These are phyloP conservation scores for Drosophila incognita DNA, from an alignment of 2,888 invertebrate genomes.

Conservation along the genomic window DNA sequence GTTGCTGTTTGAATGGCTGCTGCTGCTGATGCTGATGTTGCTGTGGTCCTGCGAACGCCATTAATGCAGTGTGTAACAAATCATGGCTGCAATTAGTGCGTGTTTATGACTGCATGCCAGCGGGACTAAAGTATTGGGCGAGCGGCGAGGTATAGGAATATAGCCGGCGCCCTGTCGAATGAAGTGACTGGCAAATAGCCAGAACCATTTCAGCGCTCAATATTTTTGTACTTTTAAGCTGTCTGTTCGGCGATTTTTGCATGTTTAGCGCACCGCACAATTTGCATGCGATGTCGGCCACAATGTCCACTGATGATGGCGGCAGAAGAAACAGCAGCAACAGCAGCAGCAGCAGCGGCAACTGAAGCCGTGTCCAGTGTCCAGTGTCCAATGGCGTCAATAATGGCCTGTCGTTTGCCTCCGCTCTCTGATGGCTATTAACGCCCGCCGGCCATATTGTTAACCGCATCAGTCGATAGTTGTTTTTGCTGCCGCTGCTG, in stretches of 20 bases:
- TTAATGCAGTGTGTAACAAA: conserved; percentile 79
- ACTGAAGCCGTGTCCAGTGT: conserved; percentile 19
- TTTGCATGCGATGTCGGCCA: conserved; percentile 70
- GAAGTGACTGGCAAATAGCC: conserved; percentile 34
- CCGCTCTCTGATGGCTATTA: conserved; percentile 68
- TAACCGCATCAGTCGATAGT: conserved; percentile 75
- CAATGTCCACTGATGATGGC: conserved; percentile 43
- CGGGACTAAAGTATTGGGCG: background rate
- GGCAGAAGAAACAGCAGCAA: conserved; percentile 18
- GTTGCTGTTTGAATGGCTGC: conserved; percentile 63
- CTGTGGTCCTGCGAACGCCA: conserved; percentile 66
- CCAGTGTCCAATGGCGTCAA: conserved; percentile 78
- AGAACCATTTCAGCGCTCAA: conserved; percentile 69
- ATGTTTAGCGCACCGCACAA: conserved; percentile 63
- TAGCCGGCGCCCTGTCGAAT: conserved; percentile 17
- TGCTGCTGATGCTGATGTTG: conserved; percentile 41
- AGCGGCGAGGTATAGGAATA: background rate
- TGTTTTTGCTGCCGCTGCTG: conserved; percentile 46
- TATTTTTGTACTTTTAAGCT: conserved; percentile 62
- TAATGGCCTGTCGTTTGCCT: conserved; percentile 77
- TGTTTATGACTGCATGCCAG: conserved; percentile 78
- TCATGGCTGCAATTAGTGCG: conserved; percentile 82
- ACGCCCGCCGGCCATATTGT: conserved; percentile 78
- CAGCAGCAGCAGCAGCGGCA: conserved; percentile 27
- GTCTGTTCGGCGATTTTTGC: conserved; percentile 51